Conservation (phyloP, 2,113 vertebrate species). For the Xenus cinereus region DNA sequence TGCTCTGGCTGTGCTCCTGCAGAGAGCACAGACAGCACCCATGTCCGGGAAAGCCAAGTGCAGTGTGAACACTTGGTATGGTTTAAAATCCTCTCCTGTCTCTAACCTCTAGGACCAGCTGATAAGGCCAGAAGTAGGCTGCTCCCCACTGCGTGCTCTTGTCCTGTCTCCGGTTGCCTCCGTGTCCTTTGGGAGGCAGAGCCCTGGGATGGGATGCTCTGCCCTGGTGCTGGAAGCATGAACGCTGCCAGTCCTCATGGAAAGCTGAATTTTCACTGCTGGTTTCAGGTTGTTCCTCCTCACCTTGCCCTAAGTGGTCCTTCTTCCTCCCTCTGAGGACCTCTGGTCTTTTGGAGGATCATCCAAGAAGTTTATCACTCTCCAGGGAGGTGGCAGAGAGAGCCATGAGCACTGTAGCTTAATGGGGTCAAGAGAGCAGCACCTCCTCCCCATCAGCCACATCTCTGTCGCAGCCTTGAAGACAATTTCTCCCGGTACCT, state of each 20-base stretch:
- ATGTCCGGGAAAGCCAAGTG: rapidly evolving
- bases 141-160: neutral
- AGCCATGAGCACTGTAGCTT: neutral
- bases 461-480: neutral
- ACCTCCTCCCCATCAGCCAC: neutral
- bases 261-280: neutral
- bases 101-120: neutral
- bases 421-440: conserved; percentile 5
- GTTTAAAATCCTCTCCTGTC: neutral
- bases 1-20: neutral
- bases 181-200: neutral
- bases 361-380: neutral
- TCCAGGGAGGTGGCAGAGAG: neutral
- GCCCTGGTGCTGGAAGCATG: rapidly evolving
- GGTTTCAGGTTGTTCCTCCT: neutral
- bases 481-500: neutral
- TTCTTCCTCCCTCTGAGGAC: neutral
- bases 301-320: neutral
- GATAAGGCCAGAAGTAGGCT: rapidly evolving
- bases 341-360: neutral
- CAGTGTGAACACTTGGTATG: neutral
- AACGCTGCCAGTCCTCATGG: neutral
- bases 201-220: neutral
- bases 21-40: rapidly evolving
- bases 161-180: neutral